Conservation (phyloP, 1,140 invertebrate species). For the Andricus grossulariae region DNA sequence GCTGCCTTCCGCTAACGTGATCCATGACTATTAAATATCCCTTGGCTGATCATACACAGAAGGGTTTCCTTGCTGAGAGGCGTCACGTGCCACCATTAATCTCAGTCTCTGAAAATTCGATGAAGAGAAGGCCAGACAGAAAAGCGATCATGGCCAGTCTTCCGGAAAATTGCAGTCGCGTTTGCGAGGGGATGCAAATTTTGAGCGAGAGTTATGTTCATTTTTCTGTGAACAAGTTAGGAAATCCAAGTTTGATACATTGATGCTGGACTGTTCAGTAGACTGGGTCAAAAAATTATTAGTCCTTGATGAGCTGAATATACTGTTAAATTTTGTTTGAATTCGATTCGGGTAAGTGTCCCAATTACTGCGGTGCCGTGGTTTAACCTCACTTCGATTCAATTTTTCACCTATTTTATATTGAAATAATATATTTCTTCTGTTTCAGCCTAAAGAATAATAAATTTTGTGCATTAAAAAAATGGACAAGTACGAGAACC, state of each 20-base stretch:
- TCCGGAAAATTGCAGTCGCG: constrained; percentile 17
- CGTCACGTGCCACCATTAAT: constrained; percentile 21
- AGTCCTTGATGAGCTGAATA: too few relatives aligned
- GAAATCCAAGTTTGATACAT: background rate
- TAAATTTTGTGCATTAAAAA: too few relatives aligned
- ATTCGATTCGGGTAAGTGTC: too few relatives aligned
- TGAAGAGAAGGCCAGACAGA: constrained; percentile 21
- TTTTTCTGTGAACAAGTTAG: constrained; percentile 1
- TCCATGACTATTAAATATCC: constrained; percentile 17
- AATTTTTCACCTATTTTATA: too few relatives aligned
- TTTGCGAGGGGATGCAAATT: background rate
- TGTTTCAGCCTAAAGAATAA: too few relatives aligned
- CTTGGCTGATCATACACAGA: constrained; percentile 5
- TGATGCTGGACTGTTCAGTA: background rate
- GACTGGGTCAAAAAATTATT: too few relatives aligned
- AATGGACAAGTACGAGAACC: too few relatives aligned
- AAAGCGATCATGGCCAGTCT: constrained; percentile 23
- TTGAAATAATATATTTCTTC: too few relatives aligned
- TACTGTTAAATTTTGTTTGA: too few relatives aligned
- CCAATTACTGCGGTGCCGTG: too few relatives aligned
- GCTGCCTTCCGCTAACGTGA: background rate
- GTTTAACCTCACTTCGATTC: too few relatives aligned
- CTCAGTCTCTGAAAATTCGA: constrained; percentile 23
- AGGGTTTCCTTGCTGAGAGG: constrained; percentile 18
- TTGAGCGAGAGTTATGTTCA: constrained; percentile 10